Evolutionary conservation across 2,888 invertebrate species (phyloP).

Genomic region (Cheilosia urbana): DNA sequence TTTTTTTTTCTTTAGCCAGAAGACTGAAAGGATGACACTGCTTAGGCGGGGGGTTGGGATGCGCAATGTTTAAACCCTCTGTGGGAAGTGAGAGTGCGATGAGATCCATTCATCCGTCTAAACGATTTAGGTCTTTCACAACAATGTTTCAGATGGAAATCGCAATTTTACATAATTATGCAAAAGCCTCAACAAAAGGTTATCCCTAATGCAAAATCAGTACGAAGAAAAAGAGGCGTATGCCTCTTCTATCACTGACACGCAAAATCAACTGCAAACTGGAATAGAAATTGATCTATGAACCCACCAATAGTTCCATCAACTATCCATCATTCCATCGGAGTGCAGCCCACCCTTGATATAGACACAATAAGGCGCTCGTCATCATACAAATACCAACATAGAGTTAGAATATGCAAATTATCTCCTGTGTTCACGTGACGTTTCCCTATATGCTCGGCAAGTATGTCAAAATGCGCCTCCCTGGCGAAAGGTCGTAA

Average conservation of each 20-base stretch:
- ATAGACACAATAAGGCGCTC: background rate
- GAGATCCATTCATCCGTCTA: slow-evolving; percentile 30
- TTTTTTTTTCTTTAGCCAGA: slow-evolving; percentile 18
- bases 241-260: background rate
- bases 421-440: background rate
- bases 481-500: slow-evolving; percentile 58
- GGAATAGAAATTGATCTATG: slow-evolving; percentile 3
- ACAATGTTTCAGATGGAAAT: no score
- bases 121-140: no score
- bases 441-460: slow-evolving; percentile 1
- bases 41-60: slow-evolving; percentile 5
- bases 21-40: slow-evolving; percentile 35
- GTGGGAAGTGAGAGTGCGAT: slow-evolving; percentile 58
- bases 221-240: background rate
- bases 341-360: no score
- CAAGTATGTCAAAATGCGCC: slow-evolving; percentile 13
- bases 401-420: slow-evolving; percentile 23
- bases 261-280: background rate
- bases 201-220: background rate
- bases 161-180: no score
- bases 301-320: background rate
- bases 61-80: slow-evolving; percentile 52
- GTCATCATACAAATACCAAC: background rate
- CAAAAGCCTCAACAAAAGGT: no score
- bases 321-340: background rate